Percentiles rank a stretch among this genome's conserved stretches.
These are phyloP conservation scores for Aphaenogaster ashmeadi DNA, from an alignment of 1,140 invertebrate species.

Conservation along the genomic window DNA sequence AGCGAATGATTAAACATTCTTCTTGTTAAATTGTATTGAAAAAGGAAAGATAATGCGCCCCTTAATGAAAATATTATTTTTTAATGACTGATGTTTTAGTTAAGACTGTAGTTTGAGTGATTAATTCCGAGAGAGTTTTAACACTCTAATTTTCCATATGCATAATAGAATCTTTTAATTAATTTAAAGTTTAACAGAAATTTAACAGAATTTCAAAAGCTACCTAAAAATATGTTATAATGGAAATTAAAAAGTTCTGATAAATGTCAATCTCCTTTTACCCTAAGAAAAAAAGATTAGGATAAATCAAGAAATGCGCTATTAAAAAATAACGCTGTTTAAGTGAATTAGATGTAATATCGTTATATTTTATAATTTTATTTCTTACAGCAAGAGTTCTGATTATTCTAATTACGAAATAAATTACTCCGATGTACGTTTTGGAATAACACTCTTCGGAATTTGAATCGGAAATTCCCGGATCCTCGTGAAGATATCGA, in stretches of 20 bases:
- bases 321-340: not conserved
- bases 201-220: not conserved
- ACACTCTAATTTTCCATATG: not conserved
- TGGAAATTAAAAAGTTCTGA: not conserved
- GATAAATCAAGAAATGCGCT: not conserved
- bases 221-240: not conserved
- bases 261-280: not conserved
- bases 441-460: conserved; percentile 24
- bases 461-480: conserved; percentile 42
- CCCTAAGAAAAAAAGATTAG: not conserved
- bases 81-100: not conserved
- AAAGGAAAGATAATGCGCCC: not conserved
- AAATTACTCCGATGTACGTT: conserved; percentile 25
- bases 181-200: not conserved
- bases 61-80: conserved; percentile 18
- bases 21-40: not conserved
- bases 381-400: not conserved
- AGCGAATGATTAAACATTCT: not conserved
- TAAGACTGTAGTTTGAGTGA: not conserved
- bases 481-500: conserved; percentile 45
- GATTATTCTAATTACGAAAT: conserved; percentile 29
- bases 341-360: not conserved
- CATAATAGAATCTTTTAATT: not conserved
- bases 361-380: not conserved
- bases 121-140: not conserved